Percentiles rank a stretch among this genome's conserved stretches.
Conservation (phyloP, 2,888 invertebrate genomes). For the Drosophila aldrichi region DNA sequence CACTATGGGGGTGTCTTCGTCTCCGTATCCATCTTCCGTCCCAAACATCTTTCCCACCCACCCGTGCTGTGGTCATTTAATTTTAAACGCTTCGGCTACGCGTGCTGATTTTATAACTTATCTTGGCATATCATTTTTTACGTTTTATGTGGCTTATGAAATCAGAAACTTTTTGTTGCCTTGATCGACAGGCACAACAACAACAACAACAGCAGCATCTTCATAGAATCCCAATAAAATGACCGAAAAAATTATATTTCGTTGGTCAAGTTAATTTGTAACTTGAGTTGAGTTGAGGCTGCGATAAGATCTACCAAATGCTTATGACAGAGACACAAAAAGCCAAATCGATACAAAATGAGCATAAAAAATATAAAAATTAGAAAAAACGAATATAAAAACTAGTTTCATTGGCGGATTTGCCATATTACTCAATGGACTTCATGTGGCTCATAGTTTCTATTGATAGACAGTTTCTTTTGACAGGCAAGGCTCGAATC, state of each 20-base stretch:
- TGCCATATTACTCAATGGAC: conserved; percentile 66
- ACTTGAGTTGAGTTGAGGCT: conserved; percentile 58
- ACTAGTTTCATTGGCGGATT: conserved; percentile 72
- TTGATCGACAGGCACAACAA: conserved; percentile 33
- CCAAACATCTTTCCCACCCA: conserved; percentile 1
- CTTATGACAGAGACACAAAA: conserved; percentile 44
- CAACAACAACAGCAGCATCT: conserved; percentile 10
- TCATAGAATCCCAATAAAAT: conserved; percentile 26
- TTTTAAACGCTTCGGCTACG: conserved; percentile 77
- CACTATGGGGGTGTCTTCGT: conserved; percentile 68
- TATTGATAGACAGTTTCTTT: conserved; percentile 51
- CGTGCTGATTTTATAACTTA: conserved; percentile 71
- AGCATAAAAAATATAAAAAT: conserved; percentile 8
- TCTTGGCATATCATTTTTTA: conserved; percentile 48
- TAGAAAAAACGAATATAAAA: conserved; percentile 26
- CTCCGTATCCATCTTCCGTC: neutral
- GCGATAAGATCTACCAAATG: conserved; percentile 60
- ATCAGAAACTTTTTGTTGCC: conserved; percentile 58
- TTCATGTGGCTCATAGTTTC: conserved; percentile 63
- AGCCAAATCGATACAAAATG: conserved; percentile 9
- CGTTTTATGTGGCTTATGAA: conserved; percentile 65
- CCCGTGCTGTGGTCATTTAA: conserved; percentile 49
- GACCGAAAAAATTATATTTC: conserved; percentile 22
- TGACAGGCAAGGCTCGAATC: conserved; percentile 39
- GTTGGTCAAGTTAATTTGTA: conserved; percentile 68